Evolutionary conservation across 1,140 invertebrate species (phyloP).

Genomic region (Aleiodes sp.): DNA sequence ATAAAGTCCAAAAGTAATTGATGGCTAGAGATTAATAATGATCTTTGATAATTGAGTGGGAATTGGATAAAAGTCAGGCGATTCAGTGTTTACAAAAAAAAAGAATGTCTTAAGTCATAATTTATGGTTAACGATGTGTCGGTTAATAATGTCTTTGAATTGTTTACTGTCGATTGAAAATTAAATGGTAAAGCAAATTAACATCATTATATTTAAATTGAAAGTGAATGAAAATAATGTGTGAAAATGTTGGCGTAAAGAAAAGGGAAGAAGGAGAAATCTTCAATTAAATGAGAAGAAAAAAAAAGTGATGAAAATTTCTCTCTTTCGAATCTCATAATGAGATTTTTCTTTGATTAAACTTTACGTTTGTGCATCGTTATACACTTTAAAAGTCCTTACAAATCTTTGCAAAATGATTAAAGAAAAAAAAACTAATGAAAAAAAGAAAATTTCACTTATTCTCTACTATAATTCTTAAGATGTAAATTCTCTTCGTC

Average conservation of each 20-base stretch:
- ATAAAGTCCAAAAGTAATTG: background rate
- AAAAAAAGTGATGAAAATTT: no score
- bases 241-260: background rate
- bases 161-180: background rate
- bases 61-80: background rate
- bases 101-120: constrained; percentile 5
- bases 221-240: background rate
- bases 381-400: background rate
- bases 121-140: constrained; percentile 7
- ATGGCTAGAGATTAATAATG: background rate
- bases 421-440: background rate
- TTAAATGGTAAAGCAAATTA: constrained; percentile 7
- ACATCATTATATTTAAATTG: background rate
- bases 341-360: background rate
- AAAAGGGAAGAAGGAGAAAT: no score
- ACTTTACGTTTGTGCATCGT: background rate
- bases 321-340: background rate
- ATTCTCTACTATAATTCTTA: constrained; percentile 50
- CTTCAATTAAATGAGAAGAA: no score
- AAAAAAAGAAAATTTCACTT: constrained; percentile 1
- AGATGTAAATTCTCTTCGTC: constrained; percentile 55
- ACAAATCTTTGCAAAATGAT: background rate
- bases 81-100: background rate
- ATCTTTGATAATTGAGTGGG: background rate
- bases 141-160: constrained; percentile 10